Evolutionary conservation across 1,140 invertebrate species (phyloP).

Genomic region (Mylabris phalerata): DNA sequence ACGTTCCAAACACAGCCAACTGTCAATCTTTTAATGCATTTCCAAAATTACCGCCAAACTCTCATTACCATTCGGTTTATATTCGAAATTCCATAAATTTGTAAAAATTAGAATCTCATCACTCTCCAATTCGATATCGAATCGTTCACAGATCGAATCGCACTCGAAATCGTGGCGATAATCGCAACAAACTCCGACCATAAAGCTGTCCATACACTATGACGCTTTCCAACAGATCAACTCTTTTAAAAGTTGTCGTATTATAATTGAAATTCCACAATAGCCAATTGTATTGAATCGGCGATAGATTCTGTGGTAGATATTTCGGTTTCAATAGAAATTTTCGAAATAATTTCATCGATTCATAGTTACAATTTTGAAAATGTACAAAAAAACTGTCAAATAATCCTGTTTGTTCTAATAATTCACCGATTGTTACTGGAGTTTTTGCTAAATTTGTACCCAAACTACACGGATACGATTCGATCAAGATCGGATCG

Average conservation of each 20-base stretch:
- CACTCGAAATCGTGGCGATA: slow-evolving; percentile 65
- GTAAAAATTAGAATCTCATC: slow-evolving; percentile 68
- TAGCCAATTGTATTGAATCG: slow-evolving; percentile 74
- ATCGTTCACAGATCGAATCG: slow-evolving; percentile 56
- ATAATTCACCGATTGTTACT: slow-evolving; percentile 9
- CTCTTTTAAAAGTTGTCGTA: slow-evolving; percentile 62
- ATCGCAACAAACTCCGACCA: slow-evolving; percentile 57
- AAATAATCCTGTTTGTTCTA: slow-evolving; percentile 20
- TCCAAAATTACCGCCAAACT: slow-evolving; percentile 71
- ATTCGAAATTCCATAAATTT: slow-evolving; percentile 69
- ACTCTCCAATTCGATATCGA: slow-evolving; percentile 58
- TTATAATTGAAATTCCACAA: slow-evolving; percentile 71
- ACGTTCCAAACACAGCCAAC: no score
- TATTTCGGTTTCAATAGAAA: slow-evolving; percentile 69
- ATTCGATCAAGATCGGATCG: slow-evolving; percentile 15
- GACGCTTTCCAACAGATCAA: slow-evolving; percentile 61
- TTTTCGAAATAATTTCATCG: slow-evolving; percentile 48
- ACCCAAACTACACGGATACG: slow-evolving; percentile 30
- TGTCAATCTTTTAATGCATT: slow-evolving; percentile 1
- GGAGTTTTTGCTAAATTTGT: slow-evolving; percentile 23
- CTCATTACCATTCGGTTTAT: slow-evolving; percentile 61
- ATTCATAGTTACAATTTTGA: slow-evolving; percentile 75
- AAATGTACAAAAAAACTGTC: slow-evolving; percentile 76
- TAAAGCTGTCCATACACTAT: slow-evolving; percentile 68
- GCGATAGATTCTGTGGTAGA: slow-evolving; percentile 64